A percentile compares a stretch with the other conserved stretches of the same genome.
These are phyloP conservation scores for Gila orcuttii DNA, from an alignment of 2,113 vertebrate species.

Conservation along the genomic window DNA sequence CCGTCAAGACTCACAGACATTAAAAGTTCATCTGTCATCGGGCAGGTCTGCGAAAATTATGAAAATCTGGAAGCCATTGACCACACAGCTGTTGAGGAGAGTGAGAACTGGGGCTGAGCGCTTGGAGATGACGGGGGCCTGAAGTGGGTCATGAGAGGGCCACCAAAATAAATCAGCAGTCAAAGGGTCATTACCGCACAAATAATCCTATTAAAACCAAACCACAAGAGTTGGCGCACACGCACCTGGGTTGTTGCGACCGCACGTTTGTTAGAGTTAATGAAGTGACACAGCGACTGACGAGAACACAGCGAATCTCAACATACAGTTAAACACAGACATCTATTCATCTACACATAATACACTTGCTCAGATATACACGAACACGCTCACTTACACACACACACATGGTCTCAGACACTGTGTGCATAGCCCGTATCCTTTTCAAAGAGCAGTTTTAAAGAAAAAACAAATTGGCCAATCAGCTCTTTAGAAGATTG, in stretches of 20 bases:
- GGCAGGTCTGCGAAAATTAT: conserved; percentile 52
- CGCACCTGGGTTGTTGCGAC: conserved; percentile 40
- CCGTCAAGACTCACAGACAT: conserved; percentile 57
- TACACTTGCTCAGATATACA: conserved; percentile 13
- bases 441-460: conserved; percentile 38
- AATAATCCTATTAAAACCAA: conserved; percentile 61
- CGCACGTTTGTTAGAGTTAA: neutral
- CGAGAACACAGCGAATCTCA: neutral
- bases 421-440: conserved; percentile 29
- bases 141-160: conserved; percentile 58
- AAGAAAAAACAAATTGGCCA: conserved; percentile 49
- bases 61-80: conserved; percentile 63
- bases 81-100: conserved; percentile 38
- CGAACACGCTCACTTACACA: conserved; percentile 19
- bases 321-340: conserved; percentile 22
- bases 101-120: conserved; percentile 2
- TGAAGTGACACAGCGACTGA: conserved; percentile 1
- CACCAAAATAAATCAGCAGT: conserved; percentile 60
- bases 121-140: conserved; percentile 11
- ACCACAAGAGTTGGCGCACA: conserved; percentile 17
- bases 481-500: conserved; percentile 48
- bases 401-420: neutral
- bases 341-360: neutral
- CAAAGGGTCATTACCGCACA: conserved; percentile 56
- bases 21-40: conserved; percentile 62